Evolutionary conservation across 1,140 invertebrate genomes (phyloP).

Genomic region (Atta cephalotes): DNA sequence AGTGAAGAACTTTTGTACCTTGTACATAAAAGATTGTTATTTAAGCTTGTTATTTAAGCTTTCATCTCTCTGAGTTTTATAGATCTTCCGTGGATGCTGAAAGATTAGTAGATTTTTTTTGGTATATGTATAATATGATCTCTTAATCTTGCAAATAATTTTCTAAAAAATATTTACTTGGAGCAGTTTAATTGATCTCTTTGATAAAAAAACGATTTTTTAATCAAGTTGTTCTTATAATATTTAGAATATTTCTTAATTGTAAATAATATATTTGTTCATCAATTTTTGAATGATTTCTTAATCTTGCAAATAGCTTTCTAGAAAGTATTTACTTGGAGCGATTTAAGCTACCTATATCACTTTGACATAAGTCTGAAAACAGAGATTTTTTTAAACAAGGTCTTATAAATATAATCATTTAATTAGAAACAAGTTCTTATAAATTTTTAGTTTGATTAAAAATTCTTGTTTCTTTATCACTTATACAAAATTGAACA

Average conservation of each 20-base stretch:
- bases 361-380: background rate
- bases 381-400: background rate
- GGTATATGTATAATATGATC: background rate
- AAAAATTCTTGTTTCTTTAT: background rate
- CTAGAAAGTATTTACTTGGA: background rate
- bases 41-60: background rate
- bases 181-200: background rate
- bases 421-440: background rate
- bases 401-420: background rate
- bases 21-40: background rate
- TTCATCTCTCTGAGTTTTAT: background rate
- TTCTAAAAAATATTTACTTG: background rate
- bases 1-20: background rate
- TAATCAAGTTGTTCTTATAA: background rate
- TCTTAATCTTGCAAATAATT: background rate
- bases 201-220: background rate
- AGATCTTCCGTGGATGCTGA: background rate
- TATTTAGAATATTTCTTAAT: no score
- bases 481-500: background rate
- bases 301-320: background rate
- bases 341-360: background rate
- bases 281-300: no score
- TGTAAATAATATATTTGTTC: no score
- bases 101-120: background rate
- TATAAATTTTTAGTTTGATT: background rate